phyloP scores from a whole-genome alignment of 1,140 invertebrate species.

The Drosophila tani region DNA sequence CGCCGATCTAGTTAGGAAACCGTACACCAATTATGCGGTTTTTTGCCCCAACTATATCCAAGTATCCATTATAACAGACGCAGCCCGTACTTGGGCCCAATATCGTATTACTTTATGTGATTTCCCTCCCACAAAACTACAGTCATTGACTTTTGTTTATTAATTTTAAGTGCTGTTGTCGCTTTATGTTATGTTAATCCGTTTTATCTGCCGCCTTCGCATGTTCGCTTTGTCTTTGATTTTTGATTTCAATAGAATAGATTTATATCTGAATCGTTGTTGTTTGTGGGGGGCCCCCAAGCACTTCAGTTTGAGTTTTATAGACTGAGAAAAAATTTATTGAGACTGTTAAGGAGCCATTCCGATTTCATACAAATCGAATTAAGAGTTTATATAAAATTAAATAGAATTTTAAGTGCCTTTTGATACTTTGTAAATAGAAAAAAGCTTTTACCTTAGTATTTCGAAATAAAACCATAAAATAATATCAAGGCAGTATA shows the following conservation, averaged over 20 bases:
- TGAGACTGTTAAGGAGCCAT: background rate
- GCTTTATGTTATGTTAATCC: conserved; percentile 47
- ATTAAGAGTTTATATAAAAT: background rate
- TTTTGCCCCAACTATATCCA: conserved; percentile 15
- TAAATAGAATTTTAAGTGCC: background rate
- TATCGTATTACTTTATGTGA: conserved; percentile 54
- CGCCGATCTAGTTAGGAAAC: conserved; percentile 32
- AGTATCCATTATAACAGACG: conserved; percentile 27
- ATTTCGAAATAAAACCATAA: background rate
- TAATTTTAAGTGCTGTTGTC: conserved; percentile 50
- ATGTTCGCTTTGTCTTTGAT: conserved; percentile 34
- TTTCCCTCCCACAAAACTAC: conserved; percentile 1
- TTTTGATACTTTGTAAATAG: background rate
- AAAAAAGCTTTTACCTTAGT: background rate
- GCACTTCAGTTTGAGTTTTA: background rate
- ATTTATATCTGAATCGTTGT: conserved; percentile 27
- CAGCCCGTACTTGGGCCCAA: conserved; percentile 66
- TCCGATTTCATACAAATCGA: background rate
- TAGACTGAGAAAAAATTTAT: conserved; percentile 5
- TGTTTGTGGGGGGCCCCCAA: conserved; percentile 21
- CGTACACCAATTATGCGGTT: conserved; percentile 57
- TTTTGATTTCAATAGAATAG: conserved; percentile 51
- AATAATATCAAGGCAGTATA: background rate
- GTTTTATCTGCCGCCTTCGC: conserved; percentile 47
- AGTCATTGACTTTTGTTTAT: conserved; percentile 65